Evolutionary conservation across 2,113 vertebrate species (phyloP).

Genomic region (Spizaetus ornatus): DNA sequence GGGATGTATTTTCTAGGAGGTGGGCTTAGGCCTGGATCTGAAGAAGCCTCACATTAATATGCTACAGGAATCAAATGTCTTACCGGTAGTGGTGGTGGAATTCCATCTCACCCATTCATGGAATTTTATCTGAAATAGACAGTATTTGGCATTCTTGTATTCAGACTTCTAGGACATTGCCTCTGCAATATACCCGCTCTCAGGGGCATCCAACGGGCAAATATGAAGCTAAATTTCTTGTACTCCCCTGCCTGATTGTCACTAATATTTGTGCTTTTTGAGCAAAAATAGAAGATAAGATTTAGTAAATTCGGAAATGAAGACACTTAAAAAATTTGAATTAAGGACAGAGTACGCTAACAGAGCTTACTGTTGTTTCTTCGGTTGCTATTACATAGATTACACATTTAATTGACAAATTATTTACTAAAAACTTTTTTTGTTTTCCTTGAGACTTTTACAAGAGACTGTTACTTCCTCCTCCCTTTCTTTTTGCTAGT

Average conservation of each 20-base stretch:
- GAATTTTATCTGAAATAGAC: background rate
- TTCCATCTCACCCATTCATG: background rate
- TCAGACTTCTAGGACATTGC: background rate
- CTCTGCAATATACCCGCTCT: background rate
- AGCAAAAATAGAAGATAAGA: background rate
- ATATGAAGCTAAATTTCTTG: background rate
- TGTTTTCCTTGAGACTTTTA: background rate
- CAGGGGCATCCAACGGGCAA: background rate
- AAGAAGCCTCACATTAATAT: background rate
- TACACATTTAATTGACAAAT: background rate
- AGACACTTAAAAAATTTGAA: background rate
- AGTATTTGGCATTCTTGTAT: background rate
- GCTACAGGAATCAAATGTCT: background rate
- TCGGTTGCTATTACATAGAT: background rate
- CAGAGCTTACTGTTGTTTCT: background rate
- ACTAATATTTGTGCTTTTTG: background rate
- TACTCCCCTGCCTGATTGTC: background rate
- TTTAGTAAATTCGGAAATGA: background rate
- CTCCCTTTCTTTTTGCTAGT: background rate
- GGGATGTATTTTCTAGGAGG: background rate
- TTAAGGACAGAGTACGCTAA: background rate
- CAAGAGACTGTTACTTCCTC: background rate
- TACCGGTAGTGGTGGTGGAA: background rate
- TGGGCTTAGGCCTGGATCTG: background rate
- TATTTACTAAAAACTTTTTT: background rate